Evolutionary conservation across 2,888 invertebrate genomes (phyloP).

Genomic region (Perizoma affinitatum): DNA sequence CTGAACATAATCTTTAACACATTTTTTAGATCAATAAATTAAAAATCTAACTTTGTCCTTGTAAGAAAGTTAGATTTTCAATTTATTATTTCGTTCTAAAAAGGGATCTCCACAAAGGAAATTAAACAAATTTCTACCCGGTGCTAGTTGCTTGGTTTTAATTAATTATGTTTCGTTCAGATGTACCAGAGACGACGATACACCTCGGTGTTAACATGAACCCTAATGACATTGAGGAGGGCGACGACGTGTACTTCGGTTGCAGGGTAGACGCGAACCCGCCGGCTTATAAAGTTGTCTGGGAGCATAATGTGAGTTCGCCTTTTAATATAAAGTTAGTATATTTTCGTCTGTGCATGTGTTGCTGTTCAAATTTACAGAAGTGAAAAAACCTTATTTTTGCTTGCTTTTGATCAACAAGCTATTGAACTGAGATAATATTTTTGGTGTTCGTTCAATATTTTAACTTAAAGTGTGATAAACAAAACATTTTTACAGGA

Average conservation of each 20-base stretch:
- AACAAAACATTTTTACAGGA: not conserved
- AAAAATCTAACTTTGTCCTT: too few species aligned
- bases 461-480: not conserved
- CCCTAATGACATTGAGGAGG: constrained; percentile 81
- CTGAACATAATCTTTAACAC: too few species aligned
- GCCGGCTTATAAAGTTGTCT: constrained; percentile 79
- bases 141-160: constrained; percentile 22
- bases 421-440: constrained; percentile 2
- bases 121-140: constrained; percentile 14
- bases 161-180: constrained; percentile 48
- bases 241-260: constrained; percentile 79
- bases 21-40: too few species aligned
- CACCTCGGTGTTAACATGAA: constrained; percentile 77
- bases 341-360: constrained; percentile 28
- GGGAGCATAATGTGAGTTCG: constrained; percentile 80
- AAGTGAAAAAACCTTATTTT: constrained; percentile 11
- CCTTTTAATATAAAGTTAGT: constrained; percentile 26
- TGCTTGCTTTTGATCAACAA: constrained; percentile 6
- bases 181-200: constrained; percentile 72
- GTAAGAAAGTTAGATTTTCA: not conserved
- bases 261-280: constrained; percentile 80
- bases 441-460: too few species aligned
- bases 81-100: not conserved
- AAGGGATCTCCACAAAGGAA: constrained; percentile 10
- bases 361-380: constrained; percentile 21